Base-by-base conservation (phyloP, 2,888 invertebrate species). In the Drosophila merina region DNA sequence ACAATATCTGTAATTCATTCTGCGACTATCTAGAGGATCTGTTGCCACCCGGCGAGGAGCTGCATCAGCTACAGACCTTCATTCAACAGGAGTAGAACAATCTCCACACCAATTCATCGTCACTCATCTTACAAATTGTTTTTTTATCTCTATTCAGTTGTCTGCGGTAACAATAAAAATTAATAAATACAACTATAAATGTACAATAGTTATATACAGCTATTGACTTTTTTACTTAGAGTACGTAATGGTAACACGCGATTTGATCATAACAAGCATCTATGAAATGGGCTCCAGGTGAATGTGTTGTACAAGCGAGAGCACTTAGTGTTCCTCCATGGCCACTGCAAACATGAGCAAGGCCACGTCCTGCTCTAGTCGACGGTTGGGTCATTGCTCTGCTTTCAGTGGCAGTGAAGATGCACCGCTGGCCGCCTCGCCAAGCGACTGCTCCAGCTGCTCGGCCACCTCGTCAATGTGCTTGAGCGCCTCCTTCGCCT, bases 1-100 rank as follows among this genome's bases (percentile, higher is more conserved):
- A 95, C 89, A 84, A 86, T 28, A 89, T 92, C 14, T 89, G 90
- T 54, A 84, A 76, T 3, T 79, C 83, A 0, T 96, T 96, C 89
- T 93, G 93, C 4, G 93, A 93, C 59, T 95, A 95, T 86, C 93
- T 96, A 55, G 66, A 44, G 0, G 80, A 78, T 6, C 93, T 85
- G 77, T 93, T 94, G 45, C 88, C 95, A 26, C 93, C 94, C 76
- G 92, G 93, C 49, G 93, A 94, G 57, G 93, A 94, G 67, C 90
- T 93, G 79, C 92, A 93, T 64, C 94, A 94, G 64, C 91, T 96
- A 75, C 94, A 95, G 77, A 94, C 94, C 90, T 92, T 95, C 71
- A 89, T 93, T 76, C 94, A 94, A 91, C 93, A 93, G 88, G 95
- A 95, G 92, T 92, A 93, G n/a, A 33, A 25, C 3, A 9, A 9